Evolutionary conservation across 1,140 invertebrate species (phyloP), one percentile per base, ranked within the genome.

Genomic region (Andrena cerasifolii): DNA sequence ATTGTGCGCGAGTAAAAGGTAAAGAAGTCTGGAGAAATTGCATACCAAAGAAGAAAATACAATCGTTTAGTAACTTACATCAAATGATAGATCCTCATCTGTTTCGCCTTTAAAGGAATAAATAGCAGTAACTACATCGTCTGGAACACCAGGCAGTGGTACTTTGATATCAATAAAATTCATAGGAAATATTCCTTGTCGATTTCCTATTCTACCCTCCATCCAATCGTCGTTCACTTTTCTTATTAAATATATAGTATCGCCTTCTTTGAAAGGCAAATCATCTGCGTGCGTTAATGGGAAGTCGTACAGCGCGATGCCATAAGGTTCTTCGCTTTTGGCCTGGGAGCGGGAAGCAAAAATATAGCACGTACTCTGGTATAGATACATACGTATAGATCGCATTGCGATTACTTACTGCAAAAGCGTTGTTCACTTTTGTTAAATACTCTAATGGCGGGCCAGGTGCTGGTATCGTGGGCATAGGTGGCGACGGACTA

Each of bases 171-270:
- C 94, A 54, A 98, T 94, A 92, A 96, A 98, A 88, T 95, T 96
- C 24, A 93, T 90, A 1, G 97, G 97, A 92, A 98, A 98, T 71
- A 98, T 95, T 59, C 97, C 97, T 88, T 95, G 95, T 40, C 93
- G 92, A 85, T 94, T 93, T 31, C 91, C 93, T 76, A 94, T 86
- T 82, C 93, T 94, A 3, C 97, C 97, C 74, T 94, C 94, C 73
- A 96, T 88, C 97, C 97, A 98, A 77, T 97, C 95, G n/a, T 95
- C 93, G 86, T 97, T 96, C 8, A 97, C 91, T 79, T 94, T 92
- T 79, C 94, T 93, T 61, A 95, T 86, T 73, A 98, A 91, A 74
- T 95, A 92, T 51, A 98, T 95, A 78, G 94, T 93, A 83, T 97
- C 95, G 79, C 93, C 94, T 89, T 97, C 95, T 88, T 95, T 95